Evolutionary conservation across 2,888 invertebrate species (phyloP).

Genomic region (Aelia acuminata): DNA sequence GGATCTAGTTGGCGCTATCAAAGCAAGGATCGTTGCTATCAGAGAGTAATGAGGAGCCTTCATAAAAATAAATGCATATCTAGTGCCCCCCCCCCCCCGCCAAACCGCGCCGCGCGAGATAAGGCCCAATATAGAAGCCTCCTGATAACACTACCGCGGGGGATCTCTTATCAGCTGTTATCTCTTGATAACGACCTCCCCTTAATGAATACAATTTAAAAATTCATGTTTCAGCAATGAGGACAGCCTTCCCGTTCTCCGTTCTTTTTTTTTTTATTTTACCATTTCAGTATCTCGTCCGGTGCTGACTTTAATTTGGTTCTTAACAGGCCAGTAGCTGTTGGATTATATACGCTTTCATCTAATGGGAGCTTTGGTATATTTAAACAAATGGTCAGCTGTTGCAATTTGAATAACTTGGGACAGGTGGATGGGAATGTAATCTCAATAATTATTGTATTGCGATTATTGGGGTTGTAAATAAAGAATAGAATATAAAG

Average conservation of each 20-base stretch:
- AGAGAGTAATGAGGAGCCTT: conserved; percentile 45
- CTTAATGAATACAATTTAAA: conserved; percentile 57
- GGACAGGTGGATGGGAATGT: too few species aligned
- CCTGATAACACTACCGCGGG: conserved; percentile 44
- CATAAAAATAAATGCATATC: conserved; percentile 47
- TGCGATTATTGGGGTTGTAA: too few species aligned
- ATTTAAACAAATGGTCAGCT: too few species aligned
- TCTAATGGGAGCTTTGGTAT: too few species aligned
- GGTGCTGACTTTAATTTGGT: conserved; percentile 13
- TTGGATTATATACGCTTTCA: not conserved
- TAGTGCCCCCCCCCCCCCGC: not conserved
- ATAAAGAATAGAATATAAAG: too few species aligned
- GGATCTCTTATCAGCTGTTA: conserved; percentile 41
- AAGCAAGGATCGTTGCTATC: conserved; percentile 16
- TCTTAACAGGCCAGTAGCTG: not conserved
- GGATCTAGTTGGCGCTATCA: conserved; percentile 33
- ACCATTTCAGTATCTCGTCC: conserved; percentile 3
- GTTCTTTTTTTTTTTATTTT: not conserved
- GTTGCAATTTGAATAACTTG: too few species aligned
- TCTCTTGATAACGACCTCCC: conserved; percentile 51
- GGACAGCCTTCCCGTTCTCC: conserved; percentile 42
- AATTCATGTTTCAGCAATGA: conserved; percentile 55
- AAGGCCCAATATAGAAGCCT: conserved; percentile 45
- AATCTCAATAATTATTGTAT: too few species aligned
- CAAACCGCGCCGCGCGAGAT: not conserved